Conservation (phyloP, 2,888 invertebrate species). For the Spatulosminthurus flaviceps region DNA sequence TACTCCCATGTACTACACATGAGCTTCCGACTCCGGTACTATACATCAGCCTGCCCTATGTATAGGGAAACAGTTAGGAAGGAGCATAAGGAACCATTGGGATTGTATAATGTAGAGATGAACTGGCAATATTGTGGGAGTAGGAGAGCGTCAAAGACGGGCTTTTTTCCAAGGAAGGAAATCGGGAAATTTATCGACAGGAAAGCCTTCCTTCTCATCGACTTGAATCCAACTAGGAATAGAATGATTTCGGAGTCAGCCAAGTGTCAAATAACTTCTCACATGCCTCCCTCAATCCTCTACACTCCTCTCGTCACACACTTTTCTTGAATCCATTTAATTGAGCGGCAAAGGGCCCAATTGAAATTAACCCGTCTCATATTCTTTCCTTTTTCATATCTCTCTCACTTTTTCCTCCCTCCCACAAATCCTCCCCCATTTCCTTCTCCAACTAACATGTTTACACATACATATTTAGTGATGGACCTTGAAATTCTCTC, state of each 20-base stretch:
- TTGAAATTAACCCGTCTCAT: too few relatives aligned
- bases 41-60: too few relatives aligned
- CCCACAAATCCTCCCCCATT: not conserved
- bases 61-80: too few relatives aligned
- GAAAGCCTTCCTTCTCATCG: slow-evolving; percentile 36
- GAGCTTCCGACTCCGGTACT: too few relatives aligned
- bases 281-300: not conserved
- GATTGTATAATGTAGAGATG: too few relatives aligned
- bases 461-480: too few relatives aligned
- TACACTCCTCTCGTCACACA: not conserved
- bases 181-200: slow-evolving; percentile 38
- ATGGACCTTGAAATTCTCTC: too few relatives aligned
- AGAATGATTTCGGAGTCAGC: slow-evolving; percentile 27
- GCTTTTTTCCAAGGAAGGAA: not conserved
- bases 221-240: slow-evolving; percentile 22
- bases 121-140: too few relatives aligned
- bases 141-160: too few relatives aligned
- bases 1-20: too few relatives aligned
- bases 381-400: not conserved
- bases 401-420: not conserved
- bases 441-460: not conserved
- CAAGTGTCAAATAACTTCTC: slow-evolving; percentile 36
- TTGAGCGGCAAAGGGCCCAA: not conserved
- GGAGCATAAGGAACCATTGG: too few relatives aligned
- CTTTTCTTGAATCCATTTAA: slow-evolving; percentile 4